Conservation (phyloP, 1,140 invertebrate species). For the Pseudomyrmex cubaensis region DNA sequence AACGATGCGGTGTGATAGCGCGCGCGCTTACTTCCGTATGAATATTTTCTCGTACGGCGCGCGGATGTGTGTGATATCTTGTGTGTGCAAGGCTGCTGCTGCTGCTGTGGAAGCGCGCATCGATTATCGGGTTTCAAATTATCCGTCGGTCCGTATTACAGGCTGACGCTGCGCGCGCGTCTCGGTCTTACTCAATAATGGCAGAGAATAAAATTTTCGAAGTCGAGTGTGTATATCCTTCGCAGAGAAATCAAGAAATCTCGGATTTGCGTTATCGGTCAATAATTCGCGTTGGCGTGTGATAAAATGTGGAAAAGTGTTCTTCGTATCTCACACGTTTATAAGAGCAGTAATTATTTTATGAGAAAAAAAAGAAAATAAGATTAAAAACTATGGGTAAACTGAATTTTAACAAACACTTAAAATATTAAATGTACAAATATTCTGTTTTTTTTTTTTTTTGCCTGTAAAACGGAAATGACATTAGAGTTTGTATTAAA, state of each 20-base stretch:
- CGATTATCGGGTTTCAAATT: constrained; percentile 60
- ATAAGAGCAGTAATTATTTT: no score
- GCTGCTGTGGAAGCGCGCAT: constrained; percentile 30
- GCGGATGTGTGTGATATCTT: constrained; percentile 46
- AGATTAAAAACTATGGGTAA: no score
- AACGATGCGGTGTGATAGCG: not conserved
- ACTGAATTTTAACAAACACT: no score
- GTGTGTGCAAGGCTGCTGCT: not conserved
- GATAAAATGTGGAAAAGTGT: not conserved
- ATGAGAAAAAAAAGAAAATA: no score
- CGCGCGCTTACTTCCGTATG: constrained; percentile 51
- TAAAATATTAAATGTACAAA: no score
- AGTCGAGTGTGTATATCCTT: not conserved
- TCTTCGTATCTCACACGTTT: no score
- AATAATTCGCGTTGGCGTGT: not conserved
- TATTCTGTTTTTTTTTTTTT: no score
- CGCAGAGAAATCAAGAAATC: not conserved
- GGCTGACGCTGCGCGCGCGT: not conserved
- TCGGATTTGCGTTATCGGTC: not conserved
- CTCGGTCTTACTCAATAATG: constrained; percentile 41
- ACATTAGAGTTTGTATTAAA: no score
- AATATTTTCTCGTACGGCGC: constrained; percentile 54
- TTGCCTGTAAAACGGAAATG: no score
- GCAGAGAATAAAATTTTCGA: constrained; percentile 35
- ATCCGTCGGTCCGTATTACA: constrained; percentile 53